A percentile compares a stretch with the other conserved stretches of the same genome.
Conservation (phyloP, 2,888 invertebrate species). For the Chrysina gloriosa region DNA sequence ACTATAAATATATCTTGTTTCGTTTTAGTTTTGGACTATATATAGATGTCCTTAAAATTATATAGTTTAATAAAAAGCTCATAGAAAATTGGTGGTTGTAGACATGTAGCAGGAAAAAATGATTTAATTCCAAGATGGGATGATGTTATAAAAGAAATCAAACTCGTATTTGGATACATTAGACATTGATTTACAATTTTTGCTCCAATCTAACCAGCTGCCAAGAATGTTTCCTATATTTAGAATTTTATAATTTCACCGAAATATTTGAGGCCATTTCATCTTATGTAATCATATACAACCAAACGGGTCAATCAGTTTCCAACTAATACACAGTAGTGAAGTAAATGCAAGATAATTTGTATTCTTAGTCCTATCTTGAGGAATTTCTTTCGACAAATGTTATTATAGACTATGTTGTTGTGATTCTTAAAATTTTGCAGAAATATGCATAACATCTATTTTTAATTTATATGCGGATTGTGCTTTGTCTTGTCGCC, state of each 20-base stretch:
- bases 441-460: too few relatives aligned
- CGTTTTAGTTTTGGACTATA: too few relatives aligned
- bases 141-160: constrained; percentile 9
- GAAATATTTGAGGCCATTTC: constrained; percentile 7
- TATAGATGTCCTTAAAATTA: too few relatives aligned
- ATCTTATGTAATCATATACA: background rate
- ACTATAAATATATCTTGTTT: too few relatives aligned
- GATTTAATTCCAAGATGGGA: too few relatives aligned
- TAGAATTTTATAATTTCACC: constrained; percentile 26
- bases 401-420: too few relatives aligned
- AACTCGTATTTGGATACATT: constrained; percentile 10
- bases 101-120: too few relatives aligned
- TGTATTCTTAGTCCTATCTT: background rate
- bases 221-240: constrained; percentile 28
- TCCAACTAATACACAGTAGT: background rate
- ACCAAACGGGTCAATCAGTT: background rate
- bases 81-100: too few relatives aligned
- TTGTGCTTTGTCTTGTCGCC: background rate
- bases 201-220: constrained; percentile 16
- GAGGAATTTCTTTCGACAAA: too few relatives aligned
- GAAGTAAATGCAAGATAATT: background rate
- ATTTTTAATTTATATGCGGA: too few relatives aligned
- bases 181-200: constrained; percentile 24
- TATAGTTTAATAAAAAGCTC: too few relatives aligned
- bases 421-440: too few relatives aligned